Evolutionary conservation across 2,113 vertebrate species (phyloP), one percentile per base, ranked within the genome.

Genomic region (Ardeotis arabs): DNA sequence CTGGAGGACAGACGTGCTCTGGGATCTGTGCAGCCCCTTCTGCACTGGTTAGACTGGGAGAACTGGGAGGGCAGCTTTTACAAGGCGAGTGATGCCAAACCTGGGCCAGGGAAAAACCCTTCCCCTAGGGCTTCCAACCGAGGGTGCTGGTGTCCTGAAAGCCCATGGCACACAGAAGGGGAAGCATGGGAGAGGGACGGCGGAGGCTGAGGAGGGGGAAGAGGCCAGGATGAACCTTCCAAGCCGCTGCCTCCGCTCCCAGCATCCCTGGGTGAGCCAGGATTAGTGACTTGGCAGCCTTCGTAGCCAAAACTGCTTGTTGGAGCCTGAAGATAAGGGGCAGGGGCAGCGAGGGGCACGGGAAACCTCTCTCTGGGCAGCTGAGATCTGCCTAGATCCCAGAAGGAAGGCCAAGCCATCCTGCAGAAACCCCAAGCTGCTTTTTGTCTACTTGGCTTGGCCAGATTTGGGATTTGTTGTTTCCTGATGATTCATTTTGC

Each of bases 151-250:
- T 27, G 58, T 22, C 14, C 50, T 56, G 0, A 63, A 53, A 75
- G 12, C 31, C 20, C 8, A 23, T 3, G 2, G 53, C 67, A 63
- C 0, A 0, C 0, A 3, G 28, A 20, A 72, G 22, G 17, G 45
- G 58, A 75, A 72, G 6, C 12, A 44, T 35, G 45, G 45, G 45
- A 60, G 11, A 28, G n/a, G 44, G 16, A 9, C 1, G 4, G 12
- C 0, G 1, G n/a, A 22, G 23, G 37, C 55, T 45, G 47, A 63
- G 41, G 35, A 55, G 45, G 35, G 10, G 18, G 44, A 29, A 44
- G 24, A 29, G 53, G 17, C 20, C 56, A 31, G 73, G 41, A 41
- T 29, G 33, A 60, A 58, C 24, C 12, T 52, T 47, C 33, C 0
- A 1, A 70, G 69, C 41, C 2, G 0, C 67, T 49, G 44, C 17